phyloP scores from a whole-genome alignment of 2,113 vertebrate species.

The Nothoprocta pentlandii region DNA sequence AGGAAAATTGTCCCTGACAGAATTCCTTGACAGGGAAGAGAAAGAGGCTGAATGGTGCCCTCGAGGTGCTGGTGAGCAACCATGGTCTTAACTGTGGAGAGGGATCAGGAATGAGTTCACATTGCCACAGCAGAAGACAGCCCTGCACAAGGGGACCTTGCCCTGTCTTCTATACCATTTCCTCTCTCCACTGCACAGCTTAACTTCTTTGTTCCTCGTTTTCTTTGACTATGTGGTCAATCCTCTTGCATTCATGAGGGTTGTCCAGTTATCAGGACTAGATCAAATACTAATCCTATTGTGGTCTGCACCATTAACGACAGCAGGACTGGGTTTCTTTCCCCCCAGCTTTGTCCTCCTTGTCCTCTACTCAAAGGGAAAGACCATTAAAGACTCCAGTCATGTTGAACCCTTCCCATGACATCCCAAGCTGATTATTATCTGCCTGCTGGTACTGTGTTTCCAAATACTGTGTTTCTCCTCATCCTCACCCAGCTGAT shows the following conservation, averaged over 20 bases:
- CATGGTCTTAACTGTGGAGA: not conserved
- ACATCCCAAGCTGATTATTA: not conserved
- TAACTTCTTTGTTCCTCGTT: not conserved
- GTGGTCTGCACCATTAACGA: not conserved
- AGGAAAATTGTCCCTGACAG: not conserved
- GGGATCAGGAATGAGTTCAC: not conserved
- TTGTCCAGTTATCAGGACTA: not conserved
- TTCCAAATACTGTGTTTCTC: accelerated
- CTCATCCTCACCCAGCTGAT: accelerated
- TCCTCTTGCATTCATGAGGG: not conserved
- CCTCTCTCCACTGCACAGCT: too few species aligned
- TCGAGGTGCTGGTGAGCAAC: not conserved
- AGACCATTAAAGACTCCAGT: not conserved
- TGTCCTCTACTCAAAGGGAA: not conserved
- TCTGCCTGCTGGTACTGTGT: not conserved
- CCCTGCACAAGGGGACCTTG: not conserved
- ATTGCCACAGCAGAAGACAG: not conserved
- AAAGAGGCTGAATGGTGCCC: not conserved
- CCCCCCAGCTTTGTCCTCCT: not conserved
- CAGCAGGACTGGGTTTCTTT: not conserved
- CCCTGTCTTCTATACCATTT: not conserved
- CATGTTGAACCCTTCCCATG: accelerated
- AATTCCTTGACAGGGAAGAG: not conserved
- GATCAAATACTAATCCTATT: not conserved
- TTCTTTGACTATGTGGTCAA: not conserved